A percentile compares a stretch with the other conserved stretches of the same genome.
phyloP scores from a whole-genome alignment of 1,140 invertebrate genomes.

The Cecropterus lyciades region DNA sequence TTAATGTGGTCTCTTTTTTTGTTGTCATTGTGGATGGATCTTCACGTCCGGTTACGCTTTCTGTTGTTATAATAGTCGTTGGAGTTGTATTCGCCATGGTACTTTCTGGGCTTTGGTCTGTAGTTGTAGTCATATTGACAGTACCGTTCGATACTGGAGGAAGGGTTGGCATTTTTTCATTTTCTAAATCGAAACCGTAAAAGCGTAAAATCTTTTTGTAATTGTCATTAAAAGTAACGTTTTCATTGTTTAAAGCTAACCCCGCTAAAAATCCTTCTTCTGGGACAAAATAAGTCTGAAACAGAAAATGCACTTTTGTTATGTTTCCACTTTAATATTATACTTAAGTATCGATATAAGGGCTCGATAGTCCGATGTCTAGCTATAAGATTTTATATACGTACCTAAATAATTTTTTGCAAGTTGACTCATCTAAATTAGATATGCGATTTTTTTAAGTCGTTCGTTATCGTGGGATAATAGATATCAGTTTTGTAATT shows the following conservation, averaged over 20 bases:
- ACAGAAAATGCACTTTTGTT: slow-evolving; percentile 41
- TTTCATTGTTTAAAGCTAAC: slow-evolving; percentile 90
- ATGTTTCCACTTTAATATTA: too few relatives aligned
- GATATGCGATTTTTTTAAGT: too few relatives aligned
- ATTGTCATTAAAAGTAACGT: slow-evolving; percentile 88
- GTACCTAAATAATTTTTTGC: too few relatives aligned
- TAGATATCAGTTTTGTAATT: too few relatives aligned
- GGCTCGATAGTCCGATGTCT: too few relatives aligned
- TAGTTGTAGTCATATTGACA: slow-evolving; percentile 37
- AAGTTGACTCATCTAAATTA: too few relatives aligned
- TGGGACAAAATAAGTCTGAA: slow-evolving; percentile 92
- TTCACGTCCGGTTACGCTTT: slow-evolving; percentile 43
- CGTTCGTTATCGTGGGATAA: too few relatives aligned
- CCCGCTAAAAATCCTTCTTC: slow-evolving; percentile 91
- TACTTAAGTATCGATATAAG: too few relatives aligned
- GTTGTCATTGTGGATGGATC: slow-evolving; percentile 42
- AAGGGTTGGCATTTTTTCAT: slow-evolving; percentile 55
- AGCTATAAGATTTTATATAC: too few relatives aligned
- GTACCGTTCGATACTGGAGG: slow-evolving; percentile 47
- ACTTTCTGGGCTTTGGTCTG: slow-evolving; percentile 5
- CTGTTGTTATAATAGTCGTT: slow-evolving; percentile 34
- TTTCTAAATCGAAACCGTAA: slow-evolving; percentile 90
- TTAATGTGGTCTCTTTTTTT: slow-evolving; percentile 62
- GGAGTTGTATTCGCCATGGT: slow-evolving; percentile 15
- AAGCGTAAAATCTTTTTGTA: slow-evolving; percentile 90